Conservation (phyloP, 30 jellyfish, hydroid and myxozoan genomes). For the Clytia hemisphaerica region DNA sequence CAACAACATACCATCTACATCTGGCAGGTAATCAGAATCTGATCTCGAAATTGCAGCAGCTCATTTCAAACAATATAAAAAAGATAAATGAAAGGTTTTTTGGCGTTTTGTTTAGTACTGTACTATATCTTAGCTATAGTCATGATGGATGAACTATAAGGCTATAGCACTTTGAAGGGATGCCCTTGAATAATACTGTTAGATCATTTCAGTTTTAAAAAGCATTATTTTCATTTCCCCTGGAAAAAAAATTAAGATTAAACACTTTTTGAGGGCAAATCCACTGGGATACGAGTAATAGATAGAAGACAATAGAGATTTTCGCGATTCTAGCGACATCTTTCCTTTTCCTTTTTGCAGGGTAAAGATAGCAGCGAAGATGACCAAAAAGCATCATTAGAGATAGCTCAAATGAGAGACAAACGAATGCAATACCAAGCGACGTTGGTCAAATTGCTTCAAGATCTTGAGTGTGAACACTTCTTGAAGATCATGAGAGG, state of each 20-base stretch:
- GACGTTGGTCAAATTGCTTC: constrained; percentile 47
- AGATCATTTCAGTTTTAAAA: no score
- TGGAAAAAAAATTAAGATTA: no score
- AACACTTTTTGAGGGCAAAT: no score
- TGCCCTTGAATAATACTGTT: no score
- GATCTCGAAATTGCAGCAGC: no score
- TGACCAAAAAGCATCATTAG: constrained; percentile 35
- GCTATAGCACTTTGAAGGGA: no score
- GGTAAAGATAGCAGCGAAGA: constrained; percentile 51
- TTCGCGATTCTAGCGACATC: neutral
- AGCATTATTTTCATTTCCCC: no score
- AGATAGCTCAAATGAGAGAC: constrained; percentile 51
- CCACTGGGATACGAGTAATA: neutral
- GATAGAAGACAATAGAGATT: neutral
- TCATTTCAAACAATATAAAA: no score
- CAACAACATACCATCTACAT: constrained; percentile 43
- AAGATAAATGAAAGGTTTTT: no score
- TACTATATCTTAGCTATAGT: no score
- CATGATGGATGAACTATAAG: no score
- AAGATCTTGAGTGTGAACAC: constrained; percentile 73
- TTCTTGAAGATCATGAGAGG: constrained; percentile 73
- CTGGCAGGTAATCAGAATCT: constrained; percentile 97
- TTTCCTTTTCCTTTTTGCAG: constrained; percentile 15
- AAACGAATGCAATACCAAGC: constrained; percentile 42
- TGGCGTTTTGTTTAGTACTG: no score